A percentile compares a stretch with the other conserved stretches of the same genome.
Evolutionary conservation across 2,113 vertebrate species (phyloP).

Genomic region (Myotis brandtii): DNA sequence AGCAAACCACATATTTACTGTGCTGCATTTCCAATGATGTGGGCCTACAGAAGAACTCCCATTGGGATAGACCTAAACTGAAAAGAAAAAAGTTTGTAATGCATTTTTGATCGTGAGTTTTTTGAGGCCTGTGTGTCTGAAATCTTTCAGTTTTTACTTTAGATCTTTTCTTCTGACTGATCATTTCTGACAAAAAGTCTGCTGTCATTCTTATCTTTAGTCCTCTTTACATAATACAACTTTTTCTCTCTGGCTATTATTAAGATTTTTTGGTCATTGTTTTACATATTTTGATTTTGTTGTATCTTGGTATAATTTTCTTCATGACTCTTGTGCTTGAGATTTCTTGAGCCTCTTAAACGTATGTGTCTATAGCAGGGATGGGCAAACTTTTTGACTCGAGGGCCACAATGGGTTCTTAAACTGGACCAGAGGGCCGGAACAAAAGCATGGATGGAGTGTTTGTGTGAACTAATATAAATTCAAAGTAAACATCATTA

Average conservation of each 20-base stretch:
- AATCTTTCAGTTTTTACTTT: constrained; percentile 29
- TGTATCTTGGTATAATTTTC: neutral
- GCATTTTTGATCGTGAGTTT: neutral
- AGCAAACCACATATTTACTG: constrained; percentile 86
- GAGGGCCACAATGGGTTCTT: too few species aligned
- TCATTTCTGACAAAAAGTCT: neutral
- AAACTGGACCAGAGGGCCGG: too few species aligned
- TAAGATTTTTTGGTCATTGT: neutral
- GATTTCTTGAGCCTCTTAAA: constrained; percentile 22
- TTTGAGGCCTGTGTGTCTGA: neutral
- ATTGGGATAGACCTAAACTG: constrained; percentile 88
- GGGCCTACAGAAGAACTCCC: constrained; percentile 83
- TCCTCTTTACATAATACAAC: neutral
- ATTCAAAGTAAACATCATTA: too few species aligned
- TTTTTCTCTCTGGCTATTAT: constrained; percentile 15
- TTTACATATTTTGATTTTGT: constrained; percentile 43
- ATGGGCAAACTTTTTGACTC: too few species aligned
- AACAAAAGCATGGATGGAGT: too few species aligned
- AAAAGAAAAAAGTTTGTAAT: neutral
- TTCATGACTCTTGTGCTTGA: neutral
- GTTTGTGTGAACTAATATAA: too few species aligned
- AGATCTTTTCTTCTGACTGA: neutral
- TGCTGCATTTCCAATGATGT: constrained; percentile 89
- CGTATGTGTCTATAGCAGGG: neutral
- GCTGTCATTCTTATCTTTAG: neutral